Conservation (phyloP, 2,113 vertebrate genomes). For the Oreochromis tanganicae region DNA sequence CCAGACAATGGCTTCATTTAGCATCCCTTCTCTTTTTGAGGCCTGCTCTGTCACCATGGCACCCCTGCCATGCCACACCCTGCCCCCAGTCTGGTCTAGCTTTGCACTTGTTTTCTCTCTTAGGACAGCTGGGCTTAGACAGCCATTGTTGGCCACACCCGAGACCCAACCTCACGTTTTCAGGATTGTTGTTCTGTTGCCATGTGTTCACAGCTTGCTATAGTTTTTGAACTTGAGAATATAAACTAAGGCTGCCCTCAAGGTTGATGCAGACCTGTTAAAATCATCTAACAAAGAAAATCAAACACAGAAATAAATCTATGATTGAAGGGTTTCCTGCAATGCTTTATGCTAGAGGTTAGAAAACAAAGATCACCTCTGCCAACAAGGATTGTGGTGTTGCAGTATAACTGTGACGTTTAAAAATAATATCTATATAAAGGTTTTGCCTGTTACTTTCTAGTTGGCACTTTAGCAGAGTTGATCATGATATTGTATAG, state of each 20-base stretch:
- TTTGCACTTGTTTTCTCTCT: constrained; percentile 58
- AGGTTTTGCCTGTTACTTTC: background rate
- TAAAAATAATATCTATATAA: background rate
- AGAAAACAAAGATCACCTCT: background rate
- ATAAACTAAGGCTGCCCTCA: background rate
- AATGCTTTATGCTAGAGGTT: background rate
- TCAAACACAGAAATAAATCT: background rate
- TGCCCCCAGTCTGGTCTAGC: constrained; percentile 53
- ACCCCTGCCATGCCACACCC: constrained; percentile 55
- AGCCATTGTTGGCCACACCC: constrained; percentile 51
- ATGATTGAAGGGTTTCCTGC: background rate
- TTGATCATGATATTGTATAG: background rate
- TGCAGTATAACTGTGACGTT: background rate
- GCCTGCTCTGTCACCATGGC: constrained; percentile 60
- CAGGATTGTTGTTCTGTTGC: constrained; percentile 8
- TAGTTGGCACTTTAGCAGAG: background rate
- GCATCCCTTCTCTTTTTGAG: constrained; percentile 58
- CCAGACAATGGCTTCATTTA: constrained; percentile 76
- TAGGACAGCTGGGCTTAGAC: constrained; percentile 55
- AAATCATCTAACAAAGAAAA: background rate
- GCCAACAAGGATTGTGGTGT: background rate
- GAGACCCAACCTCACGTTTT: constrained; percentile 36
- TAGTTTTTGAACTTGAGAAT: background rate
- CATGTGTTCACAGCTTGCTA: background rate
- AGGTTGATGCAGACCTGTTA: background rate